A percentile compares a stretch with the other conserved stretches of the same genome.
phyloP scores from a whole-genome alignment of 2,888 invertebrate species.

The Liopterus haemorrhoidalis region DNA sequence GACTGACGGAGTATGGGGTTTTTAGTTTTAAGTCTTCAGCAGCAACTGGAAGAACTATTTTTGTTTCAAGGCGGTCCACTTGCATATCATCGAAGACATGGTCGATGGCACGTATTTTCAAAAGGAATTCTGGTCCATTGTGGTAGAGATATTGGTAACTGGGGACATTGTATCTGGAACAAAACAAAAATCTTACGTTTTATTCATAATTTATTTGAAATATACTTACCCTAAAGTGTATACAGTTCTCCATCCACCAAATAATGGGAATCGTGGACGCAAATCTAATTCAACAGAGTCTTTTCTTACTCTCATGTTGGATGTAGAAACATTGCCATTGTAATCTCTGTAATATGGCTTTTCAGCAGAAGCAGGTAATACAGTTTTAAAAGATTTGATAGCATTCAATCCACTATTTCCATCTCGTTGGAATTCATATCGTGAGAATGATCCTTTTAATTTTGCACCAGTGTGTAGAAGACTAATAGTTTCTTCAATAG shows the following conservation, averaged over 20 bases:
- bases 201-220: too few relatives aligned
- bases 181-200: too few relatives aligned
- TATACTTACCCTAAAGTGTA: constrained; percentile 93
- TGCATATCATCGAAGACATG: constrained; percentile 96
- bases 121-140: constrained; percentile 60
- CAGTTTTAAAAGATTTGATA: constrained; percentile 84
- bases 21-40: constrained; percentile 72
- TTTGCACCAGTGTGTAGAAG: constrained; percentile 88
- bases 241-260: constrained; percentile 98
- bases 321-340: constrained; percentile 98
- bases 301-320: constrained; percentile 78
- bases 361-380: constrained; percentile 79
- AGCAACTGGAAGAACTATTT: constrained; percentile 92
- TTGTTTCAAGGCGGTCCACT: constrained; percentile 81
- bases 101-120: constrained; percentile 93
- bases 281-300: constrained; percentile 93
- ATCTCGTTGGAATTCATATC: constrained; percentile 95
- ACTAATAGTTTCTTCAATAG: constrained; percentile 91
- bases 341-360: constrained; percentile 98
- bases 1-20: constrained; percentile 74
- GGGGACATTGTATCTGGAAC: constrained; percentile 97
- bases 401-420: constrained; percentile 81
- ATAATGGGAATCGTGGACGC: constrained; percentile 94
- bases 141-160: constrained; percentile 92
- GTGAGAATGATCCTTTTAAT: constrained; percentile 90